A percentile compares a stretch with the other conserved stretches of the same genome.
Evolutionary conservation across 2,113 vertebrate genomes (phyloP).

Genomic region (Cryptoleucopteryx plumbea): DNA sequence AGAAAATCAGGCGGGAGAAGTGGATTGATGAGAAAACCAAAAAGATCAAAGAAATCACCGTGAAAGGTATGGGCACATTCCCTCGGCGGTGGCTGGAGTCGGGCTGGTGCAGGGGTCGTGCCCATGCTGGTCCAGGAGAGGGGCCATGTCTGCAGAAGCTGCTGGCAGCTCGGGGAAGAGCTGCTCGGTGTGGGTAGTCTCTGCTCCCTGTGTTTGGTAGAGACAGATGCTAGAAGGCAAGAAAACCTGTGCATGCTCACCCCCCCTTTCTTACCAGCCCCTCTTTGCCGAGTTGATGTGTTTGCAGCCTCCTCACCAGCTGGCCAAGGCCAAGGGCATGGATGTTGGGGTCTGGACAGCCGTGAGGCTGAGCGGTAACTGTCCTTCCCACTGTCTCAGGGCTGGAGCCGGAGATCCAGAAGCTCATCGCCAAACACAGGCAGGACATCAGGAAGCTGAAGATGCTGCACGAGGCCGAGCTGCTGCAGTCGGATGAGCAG

Average conservation of each 20-base stretch:
- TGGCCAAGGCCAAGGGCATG: fast-evolving
- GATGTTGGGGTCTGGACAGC: fast-evolving
- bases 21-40: constrained; percentile 97
- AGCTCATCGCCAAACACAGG: constrained; percentile 87
- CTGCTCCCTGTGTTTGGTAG: not conserved
- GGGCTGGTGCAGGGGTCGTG: fast-evolving
- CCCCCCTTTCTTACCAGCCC: not conserved
- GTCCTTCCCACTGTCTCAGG: constrained; percentile 57
- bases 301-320: not conserved
- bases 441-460: constrained; percentile 88
- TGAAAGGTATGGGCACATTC: constrained; percentile 77
- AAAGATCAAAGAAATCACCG: constrained; percentile 95
- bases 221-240: not conserved
- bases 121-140: fast-evolving
- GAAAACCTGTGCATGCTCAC: fast-evolving
- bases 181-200: not conserved
- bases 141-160: fast-evolving
- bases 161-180: not conserved
- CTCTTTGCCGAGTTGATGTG: not conserved
- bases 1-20: constrained; percentile 90
- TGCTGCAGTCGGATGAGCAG: constrained; percentile 82
- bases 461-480: constrained; percentile 86
- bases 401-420: constrained; percentile 95
- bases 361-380: fast-evolving
- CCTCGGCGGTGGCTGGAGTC: fast-evolving